Evolutionary conservation across 2,888 invertebrate species (phyloP), one percentile per base, ranked within the genome.

Genomic region (Tolmerus cingulatus): DNA sequence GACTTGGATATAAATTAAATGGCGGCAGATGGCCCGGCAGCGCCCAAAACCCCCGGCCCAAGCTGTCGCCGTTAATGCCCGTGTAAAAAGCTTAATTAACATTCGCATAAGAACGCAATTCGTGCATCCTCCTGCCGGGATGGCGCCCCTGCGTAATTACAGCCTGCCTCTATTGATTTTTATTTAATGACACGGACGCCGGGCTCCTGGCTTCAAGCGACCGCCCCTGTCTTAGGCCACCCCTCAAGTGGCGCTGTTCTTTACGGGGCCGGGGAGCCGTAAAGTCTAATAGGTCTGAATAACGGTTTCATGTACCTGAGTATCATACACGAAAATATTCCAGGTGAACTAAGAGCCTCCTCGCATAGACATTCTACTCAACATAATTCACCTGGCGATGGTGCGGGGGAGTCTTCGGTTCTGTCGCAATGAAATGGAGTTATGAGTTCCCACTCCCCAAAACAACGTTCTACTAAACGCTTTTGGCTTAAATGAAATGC

Each of bases 61-160:
- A 37, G 57, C 34, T 57, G 82, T 8, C 34, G 82, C 51, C 23
- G 37, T 57, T 82, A 37, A 82, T 37, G 5, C 19, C 82, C 12
- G 27, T 57, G 82, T 66, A 82, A 82, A 82, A 82, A 82, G 82
- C 82, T 82, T 82, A 82, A 82, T 82, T 82, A 82, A 82, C 57
- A 82, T 82, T 82, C 82, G 66, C 82, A 57, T n/a, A 82, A 82
- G 82, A 57, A 82, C 34, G 57, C 37, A 82, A 57, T 82, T 82
- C 51, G 46, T 51, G 51, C 66, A n/a, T 78, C 34, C 78, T 66
- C 82, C 19, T 19, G 30, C 37, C 34, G n/a, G 16, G 30, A 57
- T 37, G 66, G 37, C 57, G n/a, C 37, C 66, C 34, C 82, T 66
- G 34, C 82, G n/a, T 82, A 82, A 82, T 82, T 82, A 23, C 82